Percentiles rank a stretch among this genome's conserved stretches.
These are phyloP conservation scores for Hypanus sabinus DNA, from an alignment of 2,113 vertebrate genomes.

Conservation along the genomic window DNA sequence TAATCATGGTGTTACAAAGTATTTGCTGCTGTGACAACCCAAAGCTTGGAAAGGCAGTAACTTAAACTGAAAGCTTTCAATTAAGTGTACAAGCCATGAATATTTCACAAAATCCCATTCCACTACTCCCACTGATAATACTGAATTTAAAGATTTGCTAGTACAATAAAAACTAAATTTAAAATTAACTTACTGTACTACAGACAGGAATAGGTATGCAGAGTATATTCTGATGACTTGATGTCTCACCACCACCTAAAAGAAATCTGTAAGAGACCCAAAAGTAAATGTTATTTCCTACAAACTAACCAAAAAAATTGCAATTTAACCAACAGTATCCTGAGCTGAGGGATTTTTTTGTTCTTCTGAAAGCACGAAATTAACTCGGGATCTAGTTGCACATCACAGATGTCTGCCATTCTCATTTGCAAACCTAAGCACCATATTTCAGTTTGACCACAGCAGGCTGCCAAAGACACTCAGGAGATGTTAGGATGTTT, in stretches of 20 bases:
- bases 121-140: not conserved
- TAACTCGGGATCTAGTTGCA: not conserved
- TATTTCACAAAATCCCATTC: not conserved
- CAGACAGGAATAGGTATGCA: not conserved
- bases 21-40: not conserved
- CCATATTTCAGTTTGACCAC: not conserved
- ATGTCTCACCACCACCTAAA: constrained; percentile 30
- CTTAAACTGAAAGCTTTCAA: not conserved
- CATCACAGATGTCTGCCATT: not conserved
- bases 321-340: not conserved
- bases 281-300: not conserved
- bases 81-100: not conserved
- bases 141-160: not conserved
- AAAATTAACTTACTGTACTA: constrained; percentile 3
- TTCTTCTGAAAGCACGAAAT: not conserved
- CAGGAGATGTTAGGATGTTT: too few species aligned
- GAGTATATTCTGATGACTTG: constrained; percentile 24
- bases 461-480: not conserved
- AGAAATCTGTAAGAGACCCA: not conserved
- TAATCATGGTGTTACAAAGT: not conserved
- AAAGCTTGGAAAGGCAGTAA: not conserved
- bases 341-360: not conserved
- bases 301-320: not conserved
- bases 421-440: too few species aligned
- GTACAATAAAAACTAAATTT: not conserved